A percentile compares a stretch with the other conserved stretches of the same genome.
Evolutionary conservation across 2,888 invertebrate genomes (phyloP).

Genomic region (Cryptocheilus praepositus): DNA sequence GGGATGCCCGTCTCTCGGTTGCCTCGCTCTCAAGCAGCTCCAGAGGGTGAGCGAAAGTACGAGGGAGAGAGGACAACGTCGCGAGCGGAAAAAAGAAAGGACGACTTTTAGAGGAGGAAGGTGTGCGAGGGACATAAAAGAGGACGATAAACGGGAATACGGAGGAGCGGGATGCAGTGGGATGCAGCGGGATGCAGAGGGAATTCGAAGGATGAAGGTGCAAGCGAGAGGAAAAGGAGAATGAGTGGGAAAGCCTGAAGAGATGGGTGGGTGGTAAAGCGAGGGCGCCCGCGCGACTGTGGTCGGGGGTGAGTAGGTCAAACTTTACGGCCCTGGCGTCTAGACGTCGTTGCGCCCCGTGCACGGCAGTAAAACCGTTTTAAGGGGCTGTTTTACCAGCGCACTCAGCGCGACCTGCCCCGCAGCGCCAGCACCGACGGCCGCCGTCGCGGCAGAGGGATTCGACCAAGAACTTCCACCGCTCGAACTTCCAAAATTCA

Average conservation of each 20-base stretch:
- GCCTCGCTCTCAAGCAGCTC: constrained; percentile 24
- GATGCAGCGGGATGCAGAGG: constrained; percentile 14
- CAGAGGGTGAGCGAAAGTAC: constrained; percentile 16
- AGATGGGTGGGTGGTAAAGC: constrained; percentile 6
- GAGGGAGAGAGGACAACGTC: constrained; percentile 25
- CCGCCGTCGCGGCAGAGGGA: no score
- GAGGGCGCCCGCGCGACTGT: constrained; percentile 16
- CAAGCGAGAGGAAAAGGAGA: constrained; percentile 18
- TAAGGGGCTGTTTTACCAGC: constrained; percentile 74
- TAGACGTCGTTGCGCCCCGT: constrained; percentile 74
- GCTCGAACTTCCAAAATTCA: no score
- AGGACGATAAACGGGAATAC: constrained; percentile 26
- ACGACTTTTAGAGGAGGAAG: not conserved
- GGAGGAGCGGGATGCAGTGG: constrained; percentile 18
- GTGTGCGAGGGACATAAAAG: constrained; percentile 14
- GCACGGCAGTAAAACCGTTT: constrained; percentile 73
- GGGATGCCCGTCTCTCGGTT: constrained; percentile 36
- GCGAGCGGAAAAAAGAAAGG: constrained; percentile 21
- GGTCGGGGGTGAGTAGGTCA: constrained; percentile 73
- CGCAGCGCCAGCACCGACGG: constrained; percentile 14
- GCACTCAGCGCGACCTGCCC: constrained; percentile 68
- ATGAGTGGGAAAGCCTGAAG: constrained; percentile 18
- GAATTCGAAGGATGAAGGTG: constrained; percentile 11
- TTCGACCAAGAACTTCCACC: no score
- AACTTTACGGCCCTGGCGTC: constrained; percentile 74